Evolutionary conservation across 2,113 vertebrate genomes (phyloP).

Genomic region (Eonycteris spelaea): DNA sequence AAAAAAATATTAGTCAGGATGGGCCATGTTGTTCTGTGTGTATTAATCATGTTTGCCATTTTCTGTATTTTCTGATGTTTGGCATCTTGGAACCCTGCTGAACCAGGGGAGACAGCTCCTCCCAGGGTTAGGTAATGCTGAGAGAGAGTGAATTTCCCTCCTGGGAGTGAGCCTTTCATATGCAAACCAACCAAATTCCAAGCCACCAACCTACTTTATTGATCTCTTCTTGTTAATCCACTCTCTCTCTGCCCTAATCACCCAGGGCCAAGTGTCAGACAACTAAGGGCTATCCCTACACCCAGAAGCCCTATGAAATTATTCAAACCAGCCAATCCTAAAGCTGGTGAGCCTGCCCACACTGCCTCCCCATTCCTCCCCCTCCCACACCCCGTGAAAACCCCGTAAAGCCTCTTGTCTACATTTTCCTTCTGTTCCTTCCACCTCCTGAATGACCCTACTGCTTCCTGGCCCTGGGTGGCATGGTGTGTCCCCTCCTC

Average conservation of each 20-base stretch:
- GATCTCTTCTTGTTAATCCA: neutral
- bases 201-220: neutral
- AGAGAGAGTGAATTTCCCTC: neutral
- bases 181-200: neutral
- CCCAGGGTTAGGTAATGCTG: neutral
- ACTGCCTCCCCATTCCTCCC: neutral
- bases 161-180: neutral
- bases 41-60: neutral
- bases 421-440: neutral
- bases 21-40: neutral
- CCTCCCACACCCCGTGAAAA: neutral
- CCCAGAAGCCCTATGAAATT: neutral
- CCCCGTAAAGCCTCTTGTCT: neutral
- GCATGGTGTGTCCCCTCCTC: fast-evolving
- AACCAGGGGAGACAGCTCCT: neutral
- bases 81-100: neutral
- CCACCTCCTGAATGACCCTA: neutral
- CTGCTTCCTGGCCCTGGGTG: neutral
- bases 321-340: neutral
- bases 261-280: neutral
- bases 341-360: neutral
- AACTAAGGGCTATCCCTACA: fast-evolving
- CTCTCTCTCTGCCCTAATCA: too few species aligned
- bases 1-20: neutral
- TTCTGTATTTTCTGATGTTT: neutral